Base-by-base conservation (phyloP, 1,140 invertebrate genomes). In the Nilaparvata lugens region DNA sequence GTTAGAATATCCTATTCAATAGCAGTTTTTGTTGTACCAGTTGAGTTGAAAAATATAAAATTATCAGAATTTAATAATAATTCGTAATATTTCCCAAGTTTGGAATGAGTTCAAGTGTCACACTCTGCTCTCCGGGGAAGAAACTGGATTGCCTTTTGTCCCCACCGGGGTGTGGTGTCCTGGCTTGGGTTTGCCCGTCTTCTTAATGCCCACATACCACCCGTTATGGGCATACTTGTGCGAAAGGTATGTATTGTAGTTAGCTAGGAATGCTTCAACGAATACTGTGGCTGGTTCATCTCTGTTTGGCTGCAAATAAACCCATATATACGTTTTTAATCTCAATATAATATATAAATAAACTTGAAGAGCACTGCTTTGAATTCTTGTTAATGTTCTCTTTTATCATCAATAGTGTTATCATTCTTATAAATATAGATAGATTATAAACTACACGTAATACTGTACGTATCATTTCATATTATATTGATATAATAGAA, bases 131-230 rank as follows among this genome's bases (percentile, higher is more conserved):
- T 67, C 63, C 75, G 70, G 4, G 79, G 74, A 54, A 81, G 67
- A 69, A 85, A 86, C 65, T 81, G 78, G 61, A 81, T 78, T 1
- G 83, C 79, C 67, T 82, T 83, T 69, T 85, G 83, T 35, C 13
- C 79, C 78, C 70, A 75, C 79, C 23, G 66, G 72, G 0, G 83
- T 85, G 66, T 76, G 78, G 2, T 74, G 67, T 0, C 81, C 84
- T 9, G 74, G 71, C 68, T 85, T 85, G 19, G 76, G 69, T 61
- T 80, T 78, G 13, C 83, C 82, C 25, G 78, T 81, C 66, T 79
- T 83, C 64, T 85, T 85, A 48, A 85, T 76, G 6, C 77, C 83
- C 18, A 85, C 70, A 74, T 83, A 85, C 81, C 82, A 85, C 2
- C 81, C 80, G 4, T 76, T 59, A 62, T 82, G 78, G 0, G 78